Base-by-base conservation (phyloP, 2,113 vertebrate genomes). In the Mus spicilegus region DNA sequence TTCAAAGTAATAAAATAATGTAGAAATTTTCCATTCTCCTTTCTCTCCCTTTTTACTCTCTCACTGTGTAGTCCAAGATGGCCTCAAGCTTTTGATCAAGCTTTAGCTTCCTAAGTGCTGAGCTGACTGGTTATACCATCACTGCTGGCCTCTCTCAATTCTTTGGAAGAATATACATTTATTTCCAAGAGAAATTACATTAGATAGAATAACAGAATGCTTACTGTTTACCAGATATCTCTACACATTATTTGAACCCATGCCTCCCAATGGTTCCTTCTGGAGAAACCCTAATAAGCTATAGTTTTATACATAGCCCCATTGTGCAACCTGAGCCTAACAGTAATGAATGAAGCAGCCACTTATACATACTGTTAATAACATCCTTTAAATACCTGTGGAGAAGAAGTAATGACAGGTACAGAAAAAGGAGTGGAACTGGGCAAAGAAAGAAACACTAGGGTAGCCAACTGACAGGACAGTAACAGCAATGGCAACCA, bases 121-220 rank as follows among this genome's bases (percentile, higher is more conserved):
- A 42, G 28, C 58, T 77, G 49, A 89, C 3, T 24, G 72, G 28
- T 63, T 63, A 30, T 33, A 46, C 9, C 28, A 61, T 61, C 70
- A 61, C 11, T 14, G 63, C 36, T 89, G 67, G 54, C n/a, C n/a
- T 42, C 70, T 75, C 72, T 76, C 26, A 75, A 51, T 69, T 87
- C 63, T 24, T 24, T 87, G 28, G 30, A 65, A 87, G 46, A 85
- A 39, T 17, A 89, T 42, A 69, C 63, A 73, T 72, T 54, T 87
- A 95, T 86, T 80, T 92, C 46, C 54, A 95, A 95, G 1, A 95
- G 39, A 39, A 78, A 93, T 65, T 14, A 7, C 81, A 70, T 11
- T 42, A 91, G 16, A 69, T 39, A 93, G 72, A 93, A 56, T 30
- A 90, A 39, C 39, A 93, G 33, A 87, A 80, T 63, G 58, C 4